Evolutionary conservation across 2,888 invertebrate genomes (phyloP), one percentile per base, ranked within the genome.

Genomic region (Tenthredo amoena): DNA sequence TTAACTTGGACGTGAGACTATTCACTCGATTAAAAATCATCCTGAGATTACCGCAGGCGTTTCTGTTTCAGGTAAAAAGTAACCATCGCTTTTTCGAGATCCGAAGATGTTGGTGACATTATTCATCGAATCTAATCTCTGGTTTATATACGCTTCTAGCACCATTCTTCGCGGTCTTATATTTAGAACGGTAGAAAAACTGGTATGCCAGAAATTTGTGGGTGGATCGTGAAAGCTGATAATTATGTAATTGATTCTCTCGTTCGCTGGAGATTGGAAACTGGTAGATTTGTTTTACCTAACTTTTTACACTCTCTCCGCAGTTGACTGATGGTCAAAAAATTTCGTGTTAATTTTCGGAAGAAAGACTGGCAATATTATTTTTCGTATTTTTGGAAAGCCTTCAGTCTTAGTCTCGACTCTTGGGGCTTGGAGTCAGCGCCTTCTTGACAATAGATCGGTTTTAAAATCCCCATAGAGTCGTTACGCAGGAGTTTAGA

Each of bases 381-480:
- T 68, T 34, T 68, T 34, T 1, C 0, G 34, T 18, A 68, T 68
- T 68, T 68, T 68, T 18, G 18, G 18, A 34, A 34, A 34, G 3
- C 18, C 34, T 68, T 68, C 21, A 71, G 18, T 18, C 71, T 34
- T 12, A 74, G 9, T 43, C 21, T 26, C 26, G 55, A 77, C 50
- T 77, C 34, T 55, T 55, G 50, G 31, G 62, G 40, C 15, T 18
- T 10, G 55, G 77, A 82, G 83, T 68, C 83, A 50, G 68, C 34
- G 68, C 47, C 47, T 50, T n/a, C 34, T 31, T 3, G 83, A 83
- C 47, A 71, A 71, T 47, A 31, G 83, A 37, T 83, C 31, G 47
- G 43, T 83, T 83, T 68, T 31, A 68, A 68, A 83, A 43, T 83
- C 83, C 71, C 40, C 81, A 62, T 26, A 81, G 62, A 81, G 58